phyloP scores from a whole-genome alignment of 2,888 invertebrate species.

The Athrips mouffetella region DNA sequence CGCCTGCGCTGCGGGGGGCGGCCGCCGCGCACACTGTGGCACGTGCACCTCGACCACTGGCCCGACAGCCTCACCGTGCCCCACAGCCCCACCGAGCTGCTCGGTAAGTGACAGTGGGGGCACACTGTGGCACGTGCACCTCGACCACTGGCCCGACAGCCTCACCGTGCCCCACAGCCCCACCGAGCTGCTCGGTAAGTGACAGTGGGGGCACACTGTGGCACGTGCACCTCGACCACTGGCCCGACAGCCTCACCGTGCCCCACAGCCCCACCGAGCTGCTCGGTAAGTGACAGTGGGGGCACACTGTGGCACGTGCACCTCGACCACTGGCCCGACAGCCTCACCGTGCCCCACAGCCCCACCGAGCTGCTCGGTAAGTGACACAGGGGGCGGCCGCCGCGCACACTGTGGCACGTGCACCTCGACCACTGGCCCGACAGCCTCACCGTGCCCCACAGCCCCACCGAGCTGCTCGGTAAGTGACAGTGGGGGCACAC shows the following conservation, averaged over 20 bases:
- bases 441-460: constrained; percentile 78
- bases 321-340: constrained; percentile 85
- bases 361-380: constrained; percentile 80
- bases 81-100: constrained; percentile 80
- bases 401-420: constrained; percentile 41
- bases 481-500: constrained; percentile 54
- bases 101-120: constrained; percentile 55
- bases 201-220: too few species aligned
- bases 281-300: constrained; percentile 34
- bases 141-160: constrained; percentile 82
- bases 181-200: constrained; percentile 78
- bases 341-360: constrained; percentile 80
- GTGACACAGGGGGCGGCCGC: constrained; percentile 46
- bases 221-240: too few species aligned
- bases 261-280: too few species aligned
- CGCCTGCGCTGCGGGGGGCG: constrained; percentile 42
- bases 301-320: constrained; percentile 89
- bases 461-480: constrained; percentile 44
- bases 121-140: constrained; percentile 67
- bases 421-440: too few species aligned
- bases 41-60: constrained; percentile 89
- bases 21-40: constrained; percentile 82
- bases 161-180: constrained; percentile 81
- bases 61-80: constrained; percentile 80
- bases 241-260: too few species aligned